Conservation (phyloP, 1,140 invertebrate species). For the Limonius californicus region DNA sequence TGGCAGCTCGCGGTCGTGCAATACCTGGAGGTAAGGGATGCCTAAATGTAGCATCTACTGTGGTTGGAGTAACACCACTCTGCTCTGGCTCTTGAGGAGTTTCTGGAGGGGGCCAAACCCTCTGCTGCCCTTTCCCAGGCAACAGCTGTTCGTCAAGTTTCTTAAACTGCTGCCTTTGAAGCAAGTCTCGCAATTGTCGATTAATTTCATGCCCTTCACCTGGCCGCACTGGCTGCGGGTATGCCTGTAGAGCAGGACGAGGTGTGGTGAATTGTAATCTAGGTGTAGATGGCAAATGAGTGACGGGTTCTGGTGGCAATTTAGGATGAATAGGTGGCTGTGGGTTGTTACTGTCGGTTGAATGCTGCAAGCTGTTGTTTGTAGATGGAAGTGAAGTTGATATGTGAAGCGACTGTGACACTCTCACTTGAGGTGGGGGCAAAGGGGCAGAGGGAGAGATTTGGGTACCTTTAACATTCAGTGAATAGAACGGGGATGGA, state of each 20-base stretch:
- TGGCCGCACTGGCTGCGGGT: not conserved
- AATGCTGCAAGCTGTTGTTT: not conserved
- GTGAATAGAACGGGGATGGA: not conserved
- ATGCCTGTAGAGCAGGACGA: constrained; percentile 36
- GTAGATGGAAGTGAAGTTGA: not conserved
- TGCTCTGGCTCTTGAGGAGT: constrained; percentile 24
- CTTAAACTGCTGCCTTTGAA: constrained; percentile 54
- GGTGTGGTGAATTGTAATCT: constrained; percentile 19
- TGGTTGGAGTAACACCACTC: constrained; percentile 24
- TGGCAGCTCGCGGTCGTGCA: constrained; percentile 46
- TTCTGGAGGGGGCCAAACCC: constrained; percentile 41
- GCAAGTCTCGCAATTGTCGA: constrained; percentile 73
- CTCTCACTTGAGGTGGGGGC: not conserved
- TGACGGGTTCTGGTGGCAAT: constrained; percentile 50
- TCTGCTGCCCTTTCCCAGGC: constrained; percentile 39
- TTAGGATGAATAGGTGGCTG: constrained; percentile 44
- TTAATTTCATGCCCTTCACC: constrained; percentile 55
- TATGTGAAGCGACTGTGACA: not conserved
- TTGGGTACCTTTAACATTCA: not conserved
- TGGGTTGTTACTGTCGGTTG: constrained; percentile 13
- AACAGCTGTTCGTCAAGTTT: constrained; percentile 40
- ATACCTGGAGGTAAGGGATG: constrained; percentile 57
- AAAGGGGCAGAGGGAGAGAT: not conserved
- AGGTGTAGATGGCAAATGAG: constrained; percentile 36
- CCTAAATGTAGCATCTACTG: constrained; percentile 52